phyloP scores from a whole-genome alignment of 2,888 invertebrate species.

The Phlogophora meticulosa region DNA sequence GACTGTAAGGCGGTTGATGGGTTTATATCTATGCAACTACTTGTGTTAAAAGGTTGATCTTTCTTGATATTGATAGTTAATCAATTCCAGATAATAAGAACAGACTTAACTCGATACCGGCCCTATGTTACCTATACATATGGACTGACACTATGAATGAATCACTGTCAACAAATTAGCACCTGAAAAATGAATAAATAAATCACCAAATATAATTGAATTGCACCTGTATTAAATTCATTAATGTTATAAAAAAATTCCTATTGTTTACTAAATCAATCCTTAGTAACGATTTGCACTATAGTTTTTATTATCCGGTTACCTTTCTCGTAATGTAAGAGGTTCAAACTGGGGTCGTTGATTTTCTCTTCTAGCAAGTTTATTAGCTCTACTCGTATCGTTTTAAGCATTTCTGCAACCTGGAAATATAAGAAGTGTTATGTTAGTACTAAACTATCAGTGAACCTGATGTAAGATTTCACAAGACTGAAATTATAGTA shows the following conservation, averaged over 20 bases:
- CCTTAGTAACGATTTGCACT: conserved; percentile 92
- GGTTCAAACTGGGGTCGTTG: conserved; percentile 94
- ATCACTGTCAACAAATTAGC: conserved; percentile 28
- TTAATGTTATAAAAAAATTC: conserved; percentile 31
- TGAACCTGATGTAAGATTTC: no score
- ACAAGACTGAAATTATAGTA: no score
- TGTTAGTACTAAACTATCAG: not conserved
- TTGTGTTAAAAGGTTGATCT: no score
- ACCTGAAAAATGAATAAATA: conserved; percentile 44
- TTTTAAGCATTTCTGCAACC: conserved; percentile 96
- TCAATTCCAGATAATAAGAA: no score
- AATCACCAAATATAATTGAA: conserved; percentile 40
- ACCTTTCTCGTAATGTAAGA: conserved; percentile 94
- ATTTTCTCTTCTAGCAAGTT: conserved; percentile 96
- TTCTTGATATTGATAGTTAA: no score
- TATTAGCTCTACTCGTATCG: conserved; percentile 94
- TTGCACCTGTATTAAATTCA: conserved; percentile 47
- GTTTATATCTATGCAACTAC: no score
- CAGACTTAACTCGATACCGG: no score
- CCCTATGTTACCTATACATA: no score
- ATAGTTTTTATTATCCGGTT: conserved; percentile 95
- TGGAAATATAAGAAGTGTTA: conserved; percentile 73
- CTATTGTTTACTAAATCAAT: conserved; percentile 72
- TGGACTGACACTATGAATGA: not conserved
- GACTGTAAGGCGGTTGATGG: no score